Base-by-base conservation (phyloP, 1,140 invertebrate genomes). In the Chymomyza costata region DNA sequence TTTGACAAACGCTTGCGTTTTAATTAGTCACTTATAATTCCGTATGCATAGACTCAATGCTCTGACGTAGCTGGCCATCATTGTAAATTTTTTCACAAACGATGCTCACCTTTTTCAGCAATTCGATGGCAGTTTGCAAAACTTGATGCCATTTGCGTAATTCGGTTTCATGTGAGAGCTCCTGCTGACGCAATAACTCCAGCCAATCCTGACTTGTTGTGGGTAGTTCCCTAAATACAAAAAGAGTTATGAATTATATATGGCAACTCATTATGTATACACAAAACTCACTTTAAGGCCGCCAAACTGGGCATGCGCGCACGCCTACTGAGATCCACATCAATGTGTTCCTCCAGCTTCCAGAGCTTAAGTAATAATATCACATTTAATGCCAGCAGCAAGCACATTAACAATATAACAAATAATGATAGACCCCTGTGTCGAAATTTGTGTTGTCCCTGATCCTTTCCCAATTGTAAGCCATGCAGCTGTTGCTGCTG, bases 281-380 rank as follows among this genome's bases (percentile, higher is more conserved):
- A n/a, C n/a, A 11, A 17, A 19, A 47, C 63, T 62, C 44, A 82
- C 78, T 81, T 73, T 52, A 85, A 54, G 14, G 63, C 58, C 31
- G 66, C 76, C 48, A 81, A 65, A 51, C 44, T 83, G 44, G 69
- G 64, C 53, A 76, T 54, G 40, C 65, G 60, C n/a, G 74, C 86
- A 59, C 87, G 90, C 49, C 59, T 70, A 38, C 47, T 81, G 61
- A 84, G 62, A 82, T 84, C 82, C 53, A 73, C 69, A 13, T 84
- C 78, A 49, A 84, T 81, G 52, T 70, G 82, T 89, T 87, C 51
- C 78, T 95, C 93, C 39, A 95, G 85, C 38, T 89, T 88, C 90
- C 91, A 93, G 43, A 95, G 85, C 88, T 94, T 94, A 80, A 92
- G 92, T 86, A 93, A 94, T 31, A 95, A 87, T 66, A 94, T 87